phyloP scores from a whole-genome alignment of 2,113 vertebrate species.

The Calyptomena viridis region DNA sequence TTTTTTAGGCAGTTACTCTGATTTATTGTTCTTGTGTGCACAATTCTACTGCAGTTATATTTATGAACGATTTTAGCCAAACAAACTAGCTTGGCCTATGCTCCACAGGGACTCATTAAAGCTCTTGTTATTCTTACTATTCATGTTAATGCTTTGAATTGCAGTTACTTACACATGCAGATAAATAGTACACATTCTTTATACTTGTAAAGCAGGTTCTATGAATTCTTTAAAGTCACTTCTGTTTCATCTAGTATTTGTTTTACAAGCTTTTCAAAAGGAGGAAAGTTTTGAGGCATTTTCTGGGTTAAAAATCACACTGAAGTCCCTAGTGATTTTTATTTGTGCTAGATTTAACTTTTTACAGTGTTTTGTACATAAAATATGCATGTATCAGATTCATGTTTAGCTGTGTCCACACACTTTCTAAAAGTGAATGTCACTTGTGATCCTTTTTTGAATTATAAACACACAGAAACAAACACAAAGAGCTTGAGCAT shows the following conservation, averaged over 20 bases:
- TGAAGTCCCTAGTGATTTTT: neutral
- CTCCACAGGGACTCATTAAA: neutral
- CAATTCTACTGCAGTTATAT: neutral
- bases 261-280: constrained; percentile 2
- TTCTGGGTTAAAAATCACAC: neutral
- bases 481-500: neutral
- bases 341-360: neutral
- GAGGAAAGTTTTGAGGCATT: neutral
- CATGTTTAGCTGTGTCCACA: neutral
- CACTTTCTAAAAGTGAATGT: neutral
- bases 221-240: neutral
- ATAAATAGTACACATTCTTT: neutral
- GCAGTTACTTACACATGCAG: constrained; percentile 49
- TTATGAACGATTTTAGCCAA: constrained; percentile 31
- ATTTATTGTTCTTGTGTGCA: constrained; percentile 44
- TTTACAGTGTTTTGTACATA: neutral
- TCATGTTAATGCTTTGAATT: constrained; percentile 47
- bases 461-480: neutral
- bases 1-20: neutral
- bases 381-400: rapidly evolving
- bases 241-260: neutral
- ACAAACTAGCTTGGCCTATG: constrained; percentile 11
- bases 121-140: constrained; percentile 43
- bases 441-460: neutral
- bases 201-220: constrained; percentile 7